Base-by-base conservation (phyloP, 2,888 invertebrate genomes). In the Antheraea yamamai region DNA sequence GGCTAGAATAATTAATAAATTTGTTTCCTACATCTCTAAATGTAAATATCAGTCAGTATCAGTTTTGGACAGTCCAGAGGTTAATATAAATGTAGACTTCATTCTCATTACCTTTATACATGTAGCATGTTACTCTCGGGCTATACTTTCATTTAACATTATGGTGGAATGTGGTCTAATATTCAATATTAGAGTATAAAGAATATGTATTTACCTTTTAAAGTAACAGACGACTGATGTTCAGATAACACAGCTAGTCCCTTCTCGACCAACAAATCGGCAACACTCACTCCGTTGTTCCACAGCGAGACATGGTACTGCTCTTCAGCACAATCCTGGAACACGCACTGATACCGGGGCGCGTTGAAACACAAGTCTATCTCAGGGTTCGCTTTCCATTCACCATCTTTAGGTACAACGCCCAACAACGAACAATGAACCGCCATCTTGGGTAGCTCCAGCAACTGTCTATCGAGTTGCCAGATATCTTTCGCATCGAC, bases 391-490 rank as follows among this genome's bases (percentile, higher is more conserved):
- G 95, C 92, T 16, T 95, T 93, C 97, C 97, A 97, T 76, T 89
- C 92, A 0, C 95, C 95, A 8, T 95, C 96, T 68, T 91, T 90
- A 0, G 97, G 96, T 30, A 93, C 87, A 2, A 97, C 95, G 58
- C 96, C 96, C 58, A 95, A 90, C 74, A 98, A 89, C 0, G 96
- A 93, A 84, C 98, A 97, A 74, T 95, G 95, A 0, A 97, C 91
- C 0, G 97, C 97, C 95, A 97, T 96, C 74, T 95, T 96, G 0
- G 97, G 97, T 30, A 97, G 87, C 6, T 94, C 93, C 88, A 96
- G 95, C 77, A 97, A 95, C 77, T 96, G 95, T 72, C 93, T 95
- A 81, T 97, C 97, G 76, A 97, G 92, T 74, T 96, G 96, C 96
- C 96, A 97, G 39, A 97, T 96, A 81, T 97, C 96, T 77, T 92